A percentile compares a stretch with the other conserved stretches of the same genome.
Conservation (phyloP, 2,888 invertebrate genomes). For the Cepaea hortensis region DNA sequence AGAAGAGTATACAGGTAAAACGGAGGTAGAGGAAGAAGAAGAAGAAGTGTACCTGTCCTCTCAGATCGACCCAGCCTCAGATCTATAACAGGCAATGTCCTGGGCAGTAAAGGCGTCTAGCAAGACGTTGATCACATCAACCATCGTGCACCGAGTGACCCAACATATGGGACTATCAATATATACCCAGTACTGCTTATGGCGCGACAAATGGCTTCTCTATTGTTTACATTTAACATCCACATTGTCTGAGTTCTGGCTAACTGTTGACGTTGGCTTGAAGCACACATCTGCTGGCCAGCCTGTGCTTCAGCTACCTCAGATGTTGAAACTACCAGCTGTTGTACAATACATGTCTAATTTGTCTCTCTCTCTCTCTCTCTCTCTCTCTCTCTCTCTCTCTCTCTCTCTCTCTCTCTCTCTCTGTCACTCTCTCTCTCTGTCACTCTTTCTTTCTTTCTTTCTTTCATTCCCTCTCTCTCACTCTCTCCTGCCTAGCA, state of each 20-base stretch:
- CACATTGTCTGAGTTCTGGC: too few species aligned
- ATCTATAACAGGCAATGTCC: not conserved
- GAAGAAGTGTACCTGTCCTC: not conserved
- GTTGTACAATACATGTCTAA: too few species aligned
- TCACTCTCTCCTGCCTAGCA: not conserved
- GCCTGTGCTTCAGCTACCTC: too few species aligned
- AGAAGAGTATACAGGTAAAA: not conserved
- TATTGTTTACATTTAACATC: too few species aligned
- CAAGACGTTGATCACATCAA: too few species aligned
- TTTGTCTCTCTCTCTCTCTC: not conserved
- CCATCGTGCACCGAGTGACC: too few species aligned
- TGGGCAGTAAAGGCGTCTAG: not conserved
- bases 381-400: not conserved
- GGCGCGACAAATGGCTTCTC: too few species aligned
- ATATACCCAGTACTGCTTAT: too few species aligned
- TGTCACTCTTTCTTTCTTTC: not conserved
- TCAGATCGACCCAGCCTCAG: not conserved
- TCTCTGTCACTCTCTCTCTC: not conserved
- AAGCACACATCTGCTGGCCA: too few species aligned
- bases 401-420: not conserved
- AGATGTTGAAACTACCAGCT: too few species aligned
- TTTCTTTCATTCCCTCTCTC: not conserved
- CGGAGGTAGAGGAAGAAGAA: not conserved
- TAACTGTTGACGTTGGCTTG: too few species aligned
- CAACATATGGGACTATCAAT: too few species aligned